Evolutionary conservation across 1,140 invertebrate genomes (phyloP), one percentile per base, ranked within the genome.

Genomic region (Protaetia brevitarsis): DNA sequence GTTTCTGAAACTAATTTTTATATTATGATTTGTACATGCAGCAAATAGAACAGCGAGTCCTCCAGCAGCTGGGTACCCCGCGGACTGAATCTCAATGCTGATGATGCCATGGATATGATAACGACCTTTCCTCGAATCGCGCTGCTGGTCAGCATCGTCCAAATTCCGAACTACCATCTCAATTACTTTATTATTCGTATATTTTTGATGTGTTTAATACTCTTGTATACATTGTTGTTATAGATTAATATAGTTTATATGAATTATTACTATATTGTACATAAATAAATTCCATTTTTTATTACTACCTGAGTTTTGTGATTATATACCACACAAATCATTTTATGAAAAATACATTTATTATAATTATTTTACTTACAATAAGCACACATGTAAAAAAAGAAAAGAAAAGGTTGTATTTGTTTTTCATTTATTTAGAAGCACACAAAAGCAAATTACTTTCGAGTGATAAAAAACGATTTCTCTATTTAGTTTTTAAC

Each of bases 21-120:
- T 23, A 51, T 2, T 23, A 23, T 3, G 21, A 23, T 2, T 51
- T 51, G 16, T 51, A 51, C 26, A 71, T 74, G 31, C 71, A 79
- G 77, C 70, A 77, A 77, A 79, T 79, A 68, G 77, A 79, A 71
- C 74, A 79, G 69, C 73, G 73, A 72, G 76, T 79, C 45, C 74
- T 76, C 36, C 76, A 79, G 71, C 75, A 79, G 70, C 64, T 79
- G 69, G 73, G 74, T 68, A 68, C 72, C 31, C 76, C 76, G 69
- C 72, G 74, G 68, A 73, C 69, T 64, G 73, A 76, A 58, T 73
- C 71, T 37, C 68, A 75, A 65, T 77, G 67, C 69, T 69, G 70
- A 62, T 23, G 21, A 34, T 51, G 10, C 41, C 19, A 34, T n/a
- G 13, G 13, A 5, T 51, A 51, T 5, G 2, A 23, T 8, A 23